These are phyloP conservation scores for Heliconius ethilla DNA, from an alignment of 2,888 invertebrate genomes.

Conservation along the genomic window DNA sequence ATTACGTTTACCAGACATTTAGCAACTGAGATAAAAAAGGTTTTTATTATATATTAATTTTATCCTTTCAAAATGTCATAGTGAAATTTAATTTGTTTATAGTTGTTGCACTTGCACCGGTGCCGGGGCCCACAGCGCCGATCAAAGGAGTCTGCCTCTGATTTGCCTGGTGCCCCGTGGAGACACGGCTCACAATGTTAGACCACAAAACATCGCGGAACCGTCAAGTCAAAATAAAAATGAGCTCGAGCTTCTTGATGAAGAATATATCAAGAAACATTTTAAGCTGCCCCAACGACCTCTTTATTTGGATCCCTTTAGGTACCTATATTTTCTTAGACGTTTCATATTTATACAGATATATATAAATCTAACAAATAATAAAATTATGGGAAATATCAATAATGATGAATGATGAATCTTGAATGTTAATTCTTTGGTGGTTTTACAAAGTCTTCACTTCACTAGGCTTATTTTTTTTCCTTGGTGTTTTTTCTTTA, in stretches of 20 bases:
- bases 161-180: slow-evolving; percentile 71
- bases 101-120: slow-evolving; percentile 66
- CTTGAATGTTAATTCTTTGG: too few species aligned
- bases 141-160: slow-evolving; percentile 56
- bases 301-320: slow-evolving; percentile 69
- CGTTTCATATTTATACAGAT: not conserved
- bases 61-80: not conserved
- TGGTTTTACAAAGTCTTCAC: too few species aligned
- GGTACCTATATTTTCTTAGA: slow-evolving; percentile 48
- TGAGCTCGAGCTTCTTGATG: slow-evolving; percentile 63
- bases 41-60: not conserved
- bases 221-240: slow-evolving; percentile 36
- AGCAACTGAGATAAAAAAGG: too few species aligned
- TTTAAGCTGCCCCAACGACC: slow-evolving; percentile 68
- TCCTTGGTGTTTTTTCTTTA: not conserved
- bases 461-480: too few species aligned
- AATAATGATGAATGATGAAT: too few species aligned
- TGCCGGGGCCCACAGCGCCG: slow-evolving; percentile 39
- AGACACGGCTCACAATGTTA: slow-evolving; percentile 44
- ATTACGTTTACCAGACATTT: too few species aligned
- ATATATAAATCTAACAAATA: too few species aligned
- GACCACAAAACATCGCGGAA: slow-evolving; percentile 46
- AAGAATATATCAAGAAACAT: slow-evolving; percentile 67
- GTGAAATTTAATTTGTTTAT: slow-evolving; percentile 25
- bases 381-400: too few species aligned